A percentile compares a stretch with the other conserved stretches of the same genome.
phyloP scores from a whole-genome alignment of 2,797 vertebrate species.

The Sarcophilus harrisii region DNA sequence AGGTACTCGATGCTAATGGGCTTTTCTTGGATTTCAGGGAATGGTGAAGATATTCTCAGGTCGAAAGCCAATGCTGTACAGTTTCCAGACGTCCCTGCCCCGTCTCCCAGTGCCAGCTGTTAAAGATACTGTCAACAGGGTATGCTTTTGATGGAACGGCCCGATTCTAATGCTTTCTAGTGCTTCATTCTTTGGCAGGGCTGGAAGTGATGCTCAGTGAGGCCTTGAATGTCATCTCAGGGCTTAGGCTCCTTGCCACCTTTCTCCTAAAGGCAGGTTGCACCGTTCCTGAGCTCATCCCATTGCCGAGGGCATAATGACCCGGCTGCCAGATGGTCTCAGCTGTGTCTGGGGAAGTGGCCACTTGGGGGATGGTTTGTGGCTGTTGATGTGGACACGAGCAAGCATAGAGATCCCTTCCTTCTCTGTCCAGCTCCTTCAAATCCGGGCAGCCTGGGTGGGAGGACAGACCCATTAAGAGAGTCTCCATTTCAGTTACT shows the following conservation, averaged over 20 bases:
- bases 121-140: slow-evolving; percentile 91
- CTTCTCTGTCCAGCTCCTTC: not conserved
- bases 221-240: not conserved
- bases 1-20: not conserved
- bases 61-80: slow-evolving; percentile 97
- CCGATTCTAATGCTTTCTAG: not conserved
- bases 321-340: not conserved
- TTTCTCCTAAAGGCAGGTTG: not conserved
- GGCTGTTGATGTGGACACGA: not conserved
- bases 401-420: not conserved
- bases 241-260: not conserved
- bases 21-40: slow-evolving; percentile 72
- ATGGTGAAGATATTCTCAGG: slow-evolving; percentile 96
- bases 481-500: not conserved
- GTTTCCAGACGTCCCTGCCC: slow-evolving; percentile 96
- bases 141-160: slow-evolving; percentile 52
- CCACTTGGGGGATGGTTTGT: not conserved
- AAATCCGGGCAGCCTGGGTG: not conserved
- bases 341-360: not conserved
- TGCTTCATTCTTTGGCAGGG: not conserved
- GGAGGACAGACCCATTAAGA: not conserved
- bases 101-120: slow-evolving; percentile 93
- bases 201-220: not conserved
- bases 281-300: not conserved
- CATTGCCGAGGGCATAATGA: not conserved